Conservation (phyloP, 2,888 invertebrate species). For the Latrodectus elegans region DNA sequence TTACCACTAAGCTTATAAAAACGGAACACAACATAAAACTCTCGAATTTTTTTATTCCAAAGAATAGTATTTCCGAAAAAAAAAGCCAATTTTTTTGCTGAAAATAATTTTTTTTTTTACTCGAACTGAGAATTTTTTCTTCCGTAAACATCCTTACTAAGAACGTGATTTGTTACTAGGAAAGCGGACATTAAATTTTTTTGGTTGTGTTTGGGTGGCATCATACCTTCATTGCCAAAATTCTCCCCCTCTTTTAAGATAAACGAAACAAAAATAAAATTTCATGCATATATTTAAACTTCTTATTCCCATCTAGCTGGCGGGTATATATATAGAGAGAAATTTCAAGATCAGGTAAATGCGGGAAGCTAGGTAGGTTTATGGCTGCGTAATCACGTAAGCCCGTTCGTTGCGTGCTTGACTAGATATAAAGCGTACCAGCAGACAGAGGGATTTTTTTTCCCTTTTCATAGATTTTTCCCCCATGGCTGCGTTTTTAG, state of each 20-base stretch:
- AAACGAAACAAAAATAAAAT: neutral
- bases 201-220: neutral
- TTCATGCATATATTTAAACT: constrained; percentile 58
- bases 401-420: constrained; percentile 34
- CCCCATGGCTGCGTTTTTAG: constrained; percentile 26
- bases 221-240: constrained; percentile 38
- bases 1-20: too few species aligned
- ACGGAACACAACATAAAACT: too few species aligned
- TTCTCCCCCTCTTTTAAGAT: constrained; percentile 14
- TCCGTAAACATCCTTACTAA: too few species aligned
- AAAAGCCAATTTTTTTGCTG: too few species aligned
- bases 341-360: neutral
- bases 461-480: constrained; percentile 8
- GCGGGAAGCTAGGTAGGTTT: constrained; percentile 40
- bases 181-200: neutral
- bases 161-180: too few species aligned
- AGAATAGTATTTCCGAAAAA: too few species aligned
- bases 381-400: constrained; percentile 38
- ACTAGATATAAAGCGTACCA: constrained; percentile 11
- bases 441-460: constrained; percentile 24
- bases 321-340: neutral
- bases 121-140: too few species aligned
- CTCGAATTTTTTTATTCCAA: too few species aligned
- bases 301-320: constrained; percentile 1
- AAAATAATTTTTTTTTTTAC: too few species aligned